Conservation (phyloP, 2,113 vertebrate species). For the Tychaedon coryphoeus region DNA sequence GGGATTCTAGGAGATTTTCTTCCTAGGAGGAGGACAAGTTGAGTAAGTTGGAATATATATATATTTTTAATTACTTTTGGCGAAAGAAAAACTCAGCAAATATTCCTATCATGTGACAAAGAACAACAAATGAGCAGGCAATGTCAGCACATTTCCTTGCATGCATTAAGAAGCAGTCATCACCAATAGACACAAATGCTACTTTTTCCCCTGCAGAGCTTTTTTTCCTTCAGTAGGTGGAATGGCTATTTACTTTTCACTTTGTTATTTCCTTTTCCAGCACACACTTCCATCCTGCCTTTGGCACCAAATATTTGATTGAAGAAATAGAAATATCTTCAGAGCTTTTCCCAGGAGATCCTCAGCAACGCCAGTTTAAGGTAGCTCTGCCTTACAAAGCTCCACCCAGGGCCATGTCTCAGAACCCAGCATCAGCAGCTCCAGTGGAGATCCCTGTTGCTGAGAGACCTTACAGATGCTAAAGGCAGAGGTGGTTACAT, state of each 20-base stretch:
- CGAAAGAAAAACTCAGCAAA: not conserved
- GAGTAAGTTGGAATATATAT: not conserved
- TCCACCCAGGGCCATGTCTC: rapidly evolving
- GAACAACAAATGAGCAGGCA: not conserved
- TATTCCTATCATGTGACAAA: not conserved
- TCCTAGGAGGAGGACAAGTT: not conserved
- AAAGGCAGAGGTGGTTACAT: not conserved
- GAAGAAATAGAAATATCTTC: not conserved
- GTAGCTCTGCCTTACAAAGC: not conserved
- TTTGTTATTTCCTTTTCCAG: not conserved
- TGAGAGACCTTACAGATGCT: not conserved
- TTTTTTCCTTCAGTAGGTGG: not conserved
- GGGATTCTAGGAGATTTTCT: not conserved
- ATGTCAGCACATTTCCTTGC: not conserved
- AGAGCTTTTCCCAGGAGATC: not conserved
- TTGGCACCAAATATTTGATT: not conserved
- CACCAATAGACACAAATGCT: not conserved
- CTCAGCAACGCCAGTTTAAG: not conserved
- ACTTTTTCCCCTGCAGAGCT: not conserved
- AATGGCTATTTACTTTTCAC: not conserved
- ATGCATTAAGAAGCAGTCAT: not conserved
- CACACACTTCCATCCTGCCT: not conserved
- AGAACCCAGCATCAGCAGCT: not conserved
- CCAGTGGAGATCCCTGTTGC: not conserved
- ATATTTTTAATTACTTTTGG: not conserved